Percentiles rank a stretch among this genome's conserved stretches.
Evolutionary conservation across 1,140 invertebrate genomes (phyloP).

Genomic region (Gryon sp.): DNA sequence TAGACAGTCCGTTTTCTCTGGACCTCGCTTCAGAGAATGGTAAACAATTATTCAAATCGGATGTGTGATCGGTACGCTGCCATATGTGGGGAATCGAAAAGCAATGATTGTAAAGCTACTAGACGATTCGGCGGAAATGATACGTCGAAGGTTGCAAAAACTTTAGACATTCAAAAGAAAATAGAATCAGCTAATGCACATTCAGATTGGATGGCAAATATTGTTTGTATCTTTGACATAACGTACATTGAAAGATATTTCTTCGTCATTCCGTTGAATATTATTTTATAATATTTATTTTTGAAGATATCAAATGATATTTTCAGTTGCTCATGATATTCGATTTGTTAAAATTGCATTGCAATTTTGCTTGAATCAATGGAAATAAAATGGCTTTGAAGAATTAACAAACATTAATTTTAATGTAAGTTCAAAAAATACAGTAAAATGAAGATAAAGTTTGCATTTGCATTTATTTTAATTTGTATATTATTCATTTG

Average conservation of each 20-base stretch:
- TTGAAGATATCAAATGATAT: too few species aligned
- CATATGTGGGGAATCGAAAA: constrained; percentile 6
- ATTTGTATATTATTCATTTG: too few species aligned
- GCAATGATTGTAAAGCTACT: constrained; percentile 11
- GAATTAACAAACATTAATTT: too few species aligned
- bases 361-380: too few species aligned
- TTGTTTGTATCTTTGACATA: constrained; percentile 9
- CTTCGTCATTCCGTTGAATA: not conserved
- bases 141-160: constrained; percentile 26
- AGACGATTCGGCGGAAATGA: constrained; percentile 6
- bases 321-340: too few species aligned
- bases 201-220: constrained; percentile 23
- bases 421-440: too few species aligned
- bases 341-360: too few species aligned
- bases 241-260: not conserved
- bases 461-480: too few species aligned
- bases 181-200: constrained; percentile 35
- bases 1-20: not conserved
- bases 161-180: constrained; percentile 32
- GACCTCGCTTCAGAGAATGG: not conserved
- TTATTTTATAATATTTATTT: too few species aligned
- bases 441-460: too few species aligned
- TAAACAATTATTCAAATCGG: constrained; percentile 21
- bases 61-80: constrained; percentile 22
- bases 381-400: too few species aligned